Percentiles rank a stretch among this genome's conserved stretches.
Evolutionary conservation across 2,888 invertebrate genomes (phyloP).

Genomic region (Agonopterix arenella): DNA sequence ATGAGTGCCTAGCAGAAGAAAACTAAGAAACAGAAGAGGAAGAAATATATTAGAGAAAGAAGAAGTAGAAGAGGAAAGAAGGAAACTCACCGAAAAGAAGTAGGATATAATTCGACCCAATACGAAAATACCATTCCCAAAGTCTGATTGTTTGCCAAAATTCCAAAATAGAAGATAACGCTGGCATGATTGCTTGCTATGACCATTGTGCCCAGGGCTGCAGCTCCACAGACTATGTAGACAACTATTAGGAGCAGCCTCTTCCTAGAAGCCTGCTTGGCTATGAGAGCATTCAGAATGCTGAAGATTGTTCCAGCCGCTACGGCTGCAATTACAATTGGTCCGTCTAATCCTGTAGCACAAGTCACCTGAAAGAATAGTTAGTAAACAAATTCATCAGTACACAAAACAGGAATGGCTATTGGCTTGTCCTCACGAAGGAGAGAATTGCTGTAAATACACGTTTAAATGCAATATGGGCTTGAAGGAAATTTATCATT

Average conservation of each 20-base stretch:
- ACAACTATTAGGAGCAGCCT: background rate
- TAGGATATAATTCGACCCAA: background rate
- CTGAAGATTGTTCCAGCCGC: background rate
- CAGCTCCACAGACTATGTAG: background rate
- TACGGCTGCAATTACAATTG: background rate
- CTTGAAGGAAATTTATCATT: no score
- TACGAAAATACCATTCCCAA: background rate
- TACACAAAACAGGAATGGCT: no score
- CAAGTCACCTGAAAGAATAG: background rate
- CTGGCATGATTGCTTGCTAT: background rate
- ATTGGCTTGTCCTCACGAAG: no score
- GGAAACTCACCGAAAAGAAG: constrained; percentile 16
- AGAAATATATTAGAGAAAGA: no score
- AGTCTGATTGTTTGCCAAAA: background rate
- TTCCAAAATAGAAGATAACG: background rate
- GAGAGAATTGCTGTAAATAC: no score
- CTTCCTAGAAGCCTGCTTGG: background rate
- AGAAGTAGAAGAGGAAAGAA: no score
- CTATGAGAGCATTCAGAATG: background rate
- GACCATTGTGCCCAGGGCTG: background rate
- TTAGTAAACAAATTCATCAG: no score
- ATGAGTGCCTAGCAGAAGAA: no score
- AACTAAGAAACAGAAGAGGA: no score
- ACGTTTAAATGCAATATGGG: no score
- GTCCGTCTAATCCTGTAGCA: background rate